These are phyloP conservation scores for Notiomystis cincta DNA, from an alignment of 2,113 vertebrate species.

Conservation along the genomic window DNA sequence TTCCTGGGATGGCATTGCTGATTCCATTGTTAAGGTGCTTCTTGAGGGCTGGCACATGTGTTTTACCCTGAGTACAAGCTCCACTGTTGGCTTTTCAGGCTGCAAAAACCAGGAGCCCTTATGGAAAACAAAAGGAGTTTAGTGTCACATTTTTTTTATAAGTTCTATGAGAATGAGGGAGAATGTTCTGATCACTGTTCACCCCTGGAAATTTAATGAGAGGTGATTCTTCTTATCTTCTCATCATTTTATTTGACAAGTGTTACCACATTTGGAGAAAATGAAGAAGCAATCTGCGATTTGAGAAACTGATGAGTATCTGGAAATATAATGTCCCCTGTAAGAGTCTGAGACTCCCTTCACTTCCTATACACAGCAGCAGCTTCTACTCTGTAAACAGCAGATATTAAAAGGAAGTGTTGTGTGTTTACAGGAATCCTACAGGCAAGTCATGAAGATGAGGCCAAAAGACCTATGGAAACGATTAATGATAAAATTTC, in stretches of 20 bases:
- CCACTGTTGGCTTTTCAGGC: neutral
- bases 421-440: conserved; percentile 84
- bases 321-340: neutral
- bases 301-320: neutral
- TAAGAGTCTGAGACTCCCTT: neutral
- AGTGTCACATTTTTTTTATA: neutral
- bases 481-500: conserved; percentile 98
- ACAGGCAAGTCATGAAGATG: conserved; percentile 99
- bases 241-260: neutral
- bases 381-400: neutral
- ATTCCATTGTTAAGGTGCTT: neutral
- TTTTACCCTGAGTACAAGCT: neutral
- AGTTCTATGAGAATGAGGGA: neutral
- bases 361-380: neutral
- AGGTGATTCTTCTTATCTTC: neutral
- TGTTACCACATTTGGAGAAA: neutral
- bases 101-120: neutral
- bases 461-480: conserved; percentile 99
- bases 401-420: neutral
- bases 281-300: neutral
- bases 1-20: neutral
- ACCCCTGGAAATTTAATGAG: neutral
- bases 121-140: neutral
- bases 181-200: neutral
- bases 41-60: neutral